A percentile compares a stretch with the other conserved stretches of the same genome.
Conservation (phyloP, 2,797 vertebrate genomes). For the Periparus ater region DNA sequence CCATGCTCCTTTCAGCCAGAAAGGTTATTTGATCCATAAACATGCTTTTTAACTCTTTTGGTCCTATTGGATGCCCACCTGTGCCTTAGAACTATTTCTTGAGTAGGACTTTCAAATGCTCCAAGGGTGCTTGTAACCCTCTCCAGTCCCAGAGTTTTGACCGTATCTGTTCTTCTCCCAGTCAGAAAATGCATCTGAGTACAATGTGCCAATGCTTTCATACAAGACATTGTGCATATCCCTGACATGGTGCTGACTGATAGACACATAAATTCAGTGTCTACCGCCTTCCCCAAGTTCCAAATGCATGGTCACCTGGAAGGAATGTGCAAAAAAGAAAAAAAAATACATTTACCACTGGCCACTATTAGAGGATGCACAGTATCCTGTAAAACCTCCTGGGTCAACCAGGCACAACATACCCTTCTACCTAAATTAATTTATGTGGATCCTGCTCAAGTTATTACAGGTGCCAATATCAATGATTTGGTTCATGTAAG, state of each 20-base stretch:
- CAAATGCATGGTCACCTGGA: not conserved
- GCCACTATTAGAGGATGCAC: not conserved
- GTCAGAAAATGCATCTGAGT: not conserved
- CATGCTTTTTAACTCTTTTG: not conserved
- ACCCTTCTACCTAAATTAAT: not conserved
- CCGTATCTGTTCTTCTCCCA: not conserved
- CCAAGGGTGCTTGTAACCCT: not conserved
- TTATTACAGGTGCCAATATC: not conserved
- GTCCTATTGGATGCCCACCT: slow-evolving; percentile 11
- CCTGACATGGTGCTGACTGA: not conserved
- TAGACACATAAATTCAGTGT: not conserved
- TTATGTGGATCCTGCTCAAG: not conserved
- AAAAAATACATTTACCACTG: not conserved
- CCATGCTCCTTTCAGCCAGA: slow-evolving; percentile 26
- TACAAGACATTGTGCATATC: fast-evolving
- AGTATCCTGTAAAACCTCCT: not conserved
- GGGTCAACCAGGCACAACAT: not conserved
- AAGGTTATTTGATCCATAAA: slow-evolving; percentile 42
- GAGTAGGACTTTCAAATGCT: slow-evolving; percentile 20
- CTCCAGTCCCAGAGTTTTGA: not conserved
- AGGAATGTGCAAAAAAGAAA: not conserved
- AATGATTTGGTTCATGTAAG: not conserved
- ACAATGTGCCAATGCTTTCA: not conserved
- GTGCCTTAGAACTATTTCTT: slow-evolving; percentile 40
- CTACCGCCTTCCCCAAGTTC: not conserved